These are phyloP conservation scores for Coranthus polyacanthus DNA, from an alignment of 2,797 vertebrate genomes.

Conservation along the genomic window DNA sequence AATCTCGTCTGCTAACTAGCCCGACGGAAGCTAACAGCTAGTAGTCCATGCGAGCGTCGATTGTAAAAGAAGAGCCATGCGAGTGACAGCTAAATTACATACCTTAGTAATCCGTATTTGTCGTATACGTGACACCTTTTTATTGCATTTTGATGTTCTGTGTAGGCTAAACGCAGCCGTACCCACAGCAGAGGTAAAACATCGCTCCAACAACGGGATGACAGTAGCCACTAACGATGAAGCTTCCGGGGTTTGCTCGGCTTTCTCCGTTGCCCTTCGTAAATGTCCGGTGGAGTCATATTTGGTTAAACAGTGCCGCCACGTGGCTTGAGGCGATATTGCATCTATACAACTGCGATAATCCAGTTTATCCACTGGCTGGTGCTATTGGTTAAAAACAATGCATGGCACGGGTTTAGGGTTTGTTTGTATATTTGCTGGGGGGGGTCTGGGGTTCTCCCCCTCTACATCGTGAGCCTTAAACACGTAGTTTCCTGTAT, in stretches of 20 bases:
- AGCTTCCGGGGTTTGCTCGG: conserved; percentile 77
- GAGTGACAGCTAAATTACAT: conserved; percentile 23
- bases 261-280: conserved; percentile 51
- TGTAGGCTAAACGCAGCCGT: conserved; percentile 10
- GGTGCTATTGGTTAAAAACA: conserved; percentile 34
- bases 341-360: conserved; percentile 2
- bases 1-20: conserved; percentile 60
- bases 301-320: conserved; percentile 8
- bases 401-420: neutral
- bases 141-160: conserved; percentile 28
- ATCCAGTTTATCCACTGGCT: conserved; percentile 5
- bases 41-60: conserved; percentile 24
- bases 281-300: neutral
- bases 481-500: no score
- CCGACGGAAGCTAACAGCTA: conserved; percentile 59
- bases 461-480: neutral
- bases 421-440: no score
- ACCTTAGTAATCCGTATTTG: conserved; percentile 45
- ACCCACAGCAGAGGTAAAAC: conserved; percentile 32
- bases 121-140: neutral
- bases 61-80: neutral
- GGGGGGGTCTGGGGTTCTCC: no score
- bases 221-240: conserved; percentile 43
- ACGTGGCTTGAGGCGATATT: neutral
- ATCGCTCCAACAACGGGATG: conserved; percentile 62